Conservation (phyloP, 2,113 vertebrate genomes). For the Climacteris rufus region DNA sequence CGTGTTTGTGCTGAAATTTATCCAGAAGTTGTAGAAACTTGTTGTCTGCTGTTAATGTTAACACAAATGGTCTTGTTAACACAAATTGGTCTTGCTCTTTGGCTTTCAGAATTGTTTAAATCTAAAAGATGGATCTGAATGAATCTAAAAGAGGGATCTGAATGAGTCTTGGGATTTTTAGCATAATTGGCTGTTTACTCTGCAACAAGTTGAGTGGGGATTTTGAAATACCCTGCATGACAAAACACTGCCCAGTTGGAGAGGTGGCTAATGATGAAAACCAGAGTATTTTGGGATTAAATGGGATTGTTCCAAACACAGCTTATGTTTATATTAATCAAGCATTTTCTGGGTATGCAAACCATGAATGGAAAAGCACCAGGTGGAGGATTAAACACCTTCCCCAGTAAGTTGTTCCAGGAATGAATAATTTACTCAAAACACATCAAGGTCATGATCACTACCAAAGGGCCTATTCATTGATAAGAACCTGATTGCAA, state of each 20-base stretch:
- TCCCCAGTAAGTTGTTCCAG: not conserved
- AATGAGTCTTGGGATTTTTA: not conserved
- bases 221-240: not conserved
- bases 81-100: not conserved
- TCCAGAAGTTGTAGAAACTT: not conserved
- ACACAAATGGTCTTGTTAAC: fast-evolving
- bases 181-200: not conserved
- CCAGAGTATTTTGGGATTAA: not conserved
- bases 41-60: not conserved
- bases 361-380: not conserved
- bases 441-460: fast-evolving
- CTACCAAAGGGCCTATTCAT: not conserved
- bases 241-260: not conserved
- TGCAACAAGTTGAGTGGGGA: not conserved
- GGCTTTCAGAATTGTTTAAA: not conserved
- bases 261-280: not conserved
- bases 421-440: not conserved
- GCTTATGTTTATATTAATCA: not conserved
- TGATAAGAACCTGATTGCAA: not conserved
- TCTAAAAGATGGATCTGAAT: not conserved
- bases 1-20: not conserved
- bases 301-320: not conserved
- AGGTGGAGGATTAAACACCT: not conserved
- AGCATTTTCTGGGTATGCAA: not conserved
- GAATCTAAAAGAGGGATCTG: not conserved